phyloP scores from a whole-genome alignment of 2,113 vertebrate species.

The Chaetura pelagica region DNA sequence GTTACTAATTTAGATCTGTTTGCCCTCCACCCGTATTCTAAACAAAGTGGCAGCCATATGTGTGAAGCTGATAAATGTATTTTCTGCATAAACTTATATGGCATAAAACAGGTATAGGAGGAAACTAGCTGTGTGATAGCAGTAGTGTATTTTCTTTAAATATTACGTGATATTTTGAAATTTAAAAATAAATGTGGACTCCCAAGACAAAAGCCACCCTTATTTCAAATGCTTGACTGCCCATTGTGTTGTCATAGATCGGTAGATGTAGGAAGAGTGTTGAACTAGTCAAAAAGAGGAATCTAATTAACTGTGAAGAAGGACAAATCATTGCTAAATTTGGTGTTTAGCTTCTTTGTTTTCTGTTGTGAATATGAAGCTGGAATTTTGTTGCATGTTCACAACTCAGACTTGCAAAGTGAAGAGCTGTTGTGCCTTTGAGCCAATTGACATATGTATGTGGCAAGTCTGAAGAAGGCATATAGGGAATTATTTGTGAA shows the following conservation, averaged over 20 bases:
- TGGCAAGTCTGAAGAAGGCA: neutral
- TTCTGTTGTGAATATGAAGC: neutral
- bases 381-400: neutral
- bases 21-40: neutral
- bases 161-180: neutral
- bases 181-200: neutral
- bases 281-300: neutral
- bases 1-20: neutral
- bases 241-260: neutral
- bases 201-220: neutral
- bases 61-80: neutral
- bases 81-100: neutral
- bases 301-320: neutral
- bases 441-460: neutral
- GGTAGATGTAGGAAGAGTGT: neutral
- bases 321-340: neutral
- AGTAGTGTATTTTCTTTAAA: neutral
- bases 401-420: neutral
- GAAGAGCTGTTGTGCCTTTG: rapidly evolving
- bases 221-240: neutral
- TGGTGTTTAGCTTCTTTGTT: neutral
- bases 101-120: neutral
- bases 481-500: neutral
- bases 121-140: neutral
- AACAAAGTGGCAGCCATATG: neutral